Base-by-base conservation (phyloP, 37 sponge, comb jelly and placozoan species). In the Spongia lamella region DNA sequence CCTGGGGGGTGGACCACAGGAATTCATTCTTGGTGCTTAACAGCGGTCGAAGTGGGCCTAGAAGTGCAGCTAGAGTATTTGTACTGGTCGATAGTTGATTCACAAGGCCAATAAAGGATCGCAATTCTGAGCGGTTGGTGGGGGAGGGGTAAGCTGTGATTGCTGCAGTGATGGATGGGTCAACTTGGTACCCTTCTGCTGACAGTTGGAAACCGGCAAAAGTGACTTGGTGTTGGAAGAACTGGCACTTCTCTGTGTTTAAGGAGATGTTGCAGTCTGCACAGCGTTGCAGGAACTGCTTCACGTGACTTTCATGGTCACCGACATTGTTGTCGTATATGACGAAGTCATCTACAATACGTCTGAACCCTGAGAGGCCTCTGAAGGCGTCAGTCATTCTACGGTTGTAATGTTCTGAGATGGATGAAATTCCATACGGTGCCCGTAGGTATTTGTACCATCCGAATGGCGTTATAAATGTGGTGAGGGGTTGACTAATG, bases 21-120 rank as follows among this genome's bases (percentile, higher is more conserved):
- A 79, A 79, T 34, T 79, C 81, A 37, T 80, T 81, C 20, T 70
- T 51, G 14, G 74, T 56, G 66, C 72, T 80, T 15, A 80, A 55
- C 4, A 80, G 64, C 21, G 67, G 67, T 19, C 67, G 35, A 35
- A 65, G 38, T 13, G 71, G 71, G 17, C 9, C 31, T 13, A 70
- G 53, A 17, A 57, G 74, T 7, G 7, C 19, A 29, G 58, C 60
- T 4, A 57, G 36, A 11, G 60, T 26, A 5, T 33, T 60, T 36
- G 58, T 73, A 7, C 33, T 73, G n/a, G 74, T 16, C 7, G 74
- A 29, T 11, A 56, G 37, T 56, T 73, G 74, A 26, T 73, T 73
- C 7, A 25, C 60, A 6, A 73, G 60, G 7, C 74, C 74, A 15
- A 73, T 14, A 60, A 73, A 73, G 9, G 74, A 16, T 16, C 60